Percentiles rank a stretch among this genome's conserved stretches.
These are phyloP conservation scores for Pica pica DNA, from an alignment of 2,113 vertebrate genomes.

Conservation along the genomic window DNA sequence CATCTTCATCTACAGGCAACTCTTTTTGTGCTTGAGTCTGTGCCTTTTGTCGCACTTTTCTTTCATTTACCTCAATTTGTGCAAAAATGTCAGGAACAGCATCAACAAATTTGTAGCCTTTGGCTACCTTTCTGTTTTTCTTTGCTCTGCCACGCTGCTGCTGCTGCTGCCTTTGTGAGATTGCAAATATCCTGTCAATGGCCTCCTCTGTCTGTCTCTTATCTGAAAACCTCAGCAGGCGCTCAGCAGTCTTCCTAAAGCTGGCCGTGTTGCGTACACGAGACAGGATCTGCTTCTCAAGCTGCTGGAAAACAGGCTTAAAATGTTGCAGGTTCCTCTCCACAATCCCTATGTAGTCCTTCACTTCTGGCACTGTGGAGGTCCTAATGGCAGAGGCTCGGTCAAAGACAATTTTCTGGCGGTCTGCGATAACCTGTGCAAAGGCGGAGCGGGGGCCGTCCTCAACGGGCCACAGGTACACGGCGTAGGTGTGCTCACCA, in stretches of 20 bases:
- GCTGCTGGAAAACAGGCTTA: slow-evolving; percentile 93
- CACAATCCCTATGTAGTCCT: slow-evolving; percentile 81
- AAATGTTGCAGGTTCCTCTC: slow-evolving; percentile 88
- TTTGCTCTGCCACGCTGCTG: slow-evolving; percentile 74
- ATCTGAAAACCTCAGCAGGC: slow-evolving; percentile 87
- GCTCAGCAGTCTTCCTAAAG: slow-evolving; percentile 89
- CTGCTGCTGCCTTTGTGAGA: slow-evolving; percentile 77
- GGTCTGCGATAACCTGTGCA: slow-evolving; percentile 85
- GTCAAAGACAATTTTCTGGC: slow-evolving; percentile 88
- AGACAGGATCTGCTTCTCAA: slow-evolving; percentile 90
- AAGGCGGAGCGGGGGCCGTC: slow-evolving; percentile 77
- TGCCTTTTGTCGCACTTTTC: slow-evolving; percentile 83
- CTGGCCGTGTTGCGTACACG: slow-evolving; percentile 85
- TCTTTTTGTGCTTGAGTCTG: slow-evolving; percentile 85
- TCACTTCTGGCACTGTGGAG: slow-evolving; percentile 74
- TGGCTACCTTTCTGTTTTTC: slow-evolving; percentile 73
- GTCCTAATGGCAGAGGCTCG: slow-evolving; percentile 60
- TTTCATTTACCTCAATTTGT: slow-evolving; percentile 91
- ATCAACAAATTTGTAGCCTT: slow-evolving; percentile 84
- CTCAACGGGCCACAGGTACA: slow-evolving; percentile 83
- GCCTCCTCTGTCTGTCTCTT: slow-evolving; percentile 87
- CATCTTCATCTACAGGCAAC: slow-evolving; percentile 82
- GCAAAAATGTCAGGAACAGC: slow-evolving; percentile 89
- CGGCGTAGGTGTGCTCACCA: slow-evolving; percentile 80
- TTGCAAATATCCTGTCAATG: slow-evolving; percentile 87